Evolutionary conservation across 2,888 invertebrate genomes (phyloP).

Genomic region (Acholoe squamosa): DNA sequence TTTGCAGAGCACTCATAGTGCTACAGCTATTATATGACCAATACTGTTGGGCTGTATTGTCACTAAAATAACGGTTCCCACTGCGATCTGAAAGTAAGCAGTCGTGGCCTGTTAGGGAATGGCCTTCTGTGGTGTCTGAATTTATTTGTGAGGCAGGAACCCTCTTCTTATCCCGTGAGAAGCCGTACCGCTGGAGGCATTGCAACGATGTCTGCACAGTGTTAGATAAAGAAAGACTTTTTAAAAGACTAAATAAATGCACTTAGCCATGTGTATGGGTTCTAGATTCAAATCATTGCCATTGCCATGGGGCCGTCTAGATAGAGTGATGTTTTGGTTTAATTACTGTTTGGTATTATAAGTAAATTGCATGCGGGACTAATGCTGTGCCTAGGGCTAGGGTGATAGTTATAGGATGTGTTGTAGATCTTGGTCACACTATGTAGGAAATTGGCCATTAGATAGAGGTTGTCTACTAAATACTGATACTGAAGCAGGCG

Average conservation of each 20-base stretch:
- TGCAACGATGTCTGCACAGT: too few species aligned
- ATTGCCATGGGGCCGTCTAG: background rate
- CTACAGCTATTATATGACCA: too few species aligned
- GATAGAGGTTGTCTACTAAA: conserved; percentile 5
- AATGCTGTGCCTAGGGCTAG: background rate
- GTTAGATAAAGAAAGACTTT: background rate
- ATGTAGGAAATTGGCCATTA: background rate
- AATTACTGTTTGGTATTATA: background rate
- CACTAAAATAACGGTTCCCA: too few species aligned
- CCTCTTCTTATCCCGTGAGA: too few species aligned
- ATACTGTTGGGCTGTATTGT: too few species aligned
- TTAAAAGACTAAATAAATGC: background rate
- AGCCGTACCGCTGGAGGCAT: too few species aligned
- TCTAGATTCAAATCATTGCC: background rate
- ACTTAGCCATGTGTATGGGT: background rate
- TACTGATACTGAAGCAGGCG: background rate
- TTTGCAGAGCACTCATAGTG: too few species aligned
- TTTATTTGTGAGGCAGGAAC: too few species aligned
- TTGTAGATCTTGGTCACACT: background rate
- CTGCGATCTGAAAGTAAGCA: too few species aligned
- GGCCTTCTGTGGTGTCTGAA: too few species aligned
- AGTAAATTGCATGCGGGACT: conserved; percentile 7
- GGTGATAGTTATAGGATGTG: background rate
- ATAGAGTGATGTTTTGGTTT: background rate
- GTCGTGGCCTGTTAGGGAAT: too few species aligned